Evolutionary conservation across 2,888 invertebrate species (phyloP).

Genomic region (Drosophila phalerata): DNA sequence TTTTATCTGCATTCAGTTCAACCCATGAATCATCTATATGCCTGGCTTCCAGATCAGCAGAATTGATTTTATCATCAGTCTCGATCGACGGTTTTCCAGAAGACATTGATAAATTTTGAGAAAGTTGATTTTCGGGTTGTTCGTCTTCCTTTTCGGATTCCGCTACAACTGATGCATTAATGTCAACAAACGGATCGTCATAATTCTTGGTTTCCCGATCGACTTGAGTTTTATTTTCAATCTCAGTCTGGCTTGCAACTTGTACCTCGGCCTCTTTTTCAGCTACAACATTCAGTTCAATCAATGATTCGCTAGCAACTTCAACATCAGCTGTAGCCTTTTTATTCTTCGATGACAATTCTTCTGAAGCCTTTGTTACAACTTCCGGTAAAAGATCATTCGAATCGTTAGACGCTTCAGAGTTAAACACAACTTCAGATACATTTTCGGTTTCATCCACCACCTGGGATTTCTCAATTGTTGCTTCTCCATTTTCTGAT

Average conservation of each 20-base stretch:
- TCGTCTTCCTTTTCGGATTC: background rate
- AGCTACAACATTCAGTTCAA: slow-evolving; percentile 6
- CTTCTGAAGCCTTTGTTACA: background rate
- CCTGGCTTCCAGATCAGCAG: background rate
- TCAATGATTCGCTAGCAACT: background rate
- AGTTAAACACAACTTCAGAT: background rate
- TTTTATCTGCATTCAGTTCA: background rate
- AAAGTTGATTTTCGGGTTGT: background rate
- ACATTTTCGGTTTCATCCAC: background rate
- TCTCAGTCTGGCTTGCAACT: background rate
- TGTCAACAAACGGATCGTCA: background rate
- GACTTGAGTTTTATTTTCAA: background rate
- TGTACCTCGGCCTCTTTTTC: background rate
- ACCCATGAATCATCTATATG: background rate
- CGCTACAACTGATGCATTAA: background rate
- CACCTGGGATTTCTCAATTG: background rate
- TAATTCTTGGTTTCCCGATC: background rate
- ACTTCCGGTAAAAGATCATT: background rate
- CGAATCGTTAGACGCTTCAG: background rate
- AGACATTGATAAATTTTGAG: background rate
- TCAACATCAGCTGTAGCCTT: background rate
- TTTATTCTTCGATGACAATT: background rate
- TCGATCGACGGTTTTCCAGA: background rate
- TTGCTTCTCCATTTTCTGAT: background rate
- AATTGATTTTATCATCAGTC: background rate